Evolutionary conservation across 2,888 invertebrate species (phyloP), one percentile per base, ranked within the genome.

Genomic region (Cryptophagus acutangulus): DNA sequence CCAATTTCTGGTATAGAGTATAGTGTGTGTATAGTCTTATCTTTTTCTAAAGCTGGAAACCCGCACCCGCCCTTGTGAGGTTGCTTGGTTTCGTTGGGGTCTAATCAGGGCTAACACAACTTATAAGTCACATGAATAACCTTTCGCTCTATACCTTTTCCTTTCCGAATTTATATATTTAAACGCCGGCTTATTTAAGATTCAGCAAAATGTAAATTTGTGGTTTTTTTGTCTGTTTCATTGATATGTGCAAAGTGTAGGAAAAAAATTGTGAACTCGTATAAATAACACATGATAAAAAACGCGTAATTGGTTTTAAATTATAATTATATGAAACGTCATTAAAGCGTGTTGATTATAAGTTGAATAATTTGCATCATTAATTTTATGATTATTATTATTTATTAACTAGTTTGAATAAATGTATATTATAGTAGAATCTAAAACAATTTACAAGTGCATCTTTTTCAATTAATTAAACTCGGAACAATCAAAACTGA

Each of bases 1-100:
- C 66, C 69, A 68, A 69, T 69, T 69, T 69, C 26, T 26, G 12
- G 26, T 58, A 59, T n/a, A n/a, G n/a, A n/a, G n/a, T n/a, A n/a
- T n/a, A n/a, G n/a, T n/a, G n/a, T n/a, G n/a, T n/a, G n/a, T n/a
- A 55, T 57, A 59, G 61, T 62, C 66, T 67, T 67, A 67, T 68
- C 67, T 67, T 61, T 60, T 63, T 52, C 58, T 51, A 49, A 53
- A 55, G n/a, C n/a, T n/a, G n/a, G n/a, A n/a, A n/a, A n/a, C n/a
- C n/a, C n/a, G 54, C 55, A 57, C 59, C 63, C 63, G 59, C 64
- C 64, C 62, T 59, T 59, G 58, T 55, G 58, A 61, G 64, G 63
- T 63, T 58, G 58, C 57, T 64, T 64, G 64, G 65, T 65, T 63
- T 60, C 9, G 50, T 24, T 12, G 28, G 52, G 45, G 48, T 49